Conservation (phyloP, 2,113 vertebrate species). For the Myotis lucifugus region DNA sequence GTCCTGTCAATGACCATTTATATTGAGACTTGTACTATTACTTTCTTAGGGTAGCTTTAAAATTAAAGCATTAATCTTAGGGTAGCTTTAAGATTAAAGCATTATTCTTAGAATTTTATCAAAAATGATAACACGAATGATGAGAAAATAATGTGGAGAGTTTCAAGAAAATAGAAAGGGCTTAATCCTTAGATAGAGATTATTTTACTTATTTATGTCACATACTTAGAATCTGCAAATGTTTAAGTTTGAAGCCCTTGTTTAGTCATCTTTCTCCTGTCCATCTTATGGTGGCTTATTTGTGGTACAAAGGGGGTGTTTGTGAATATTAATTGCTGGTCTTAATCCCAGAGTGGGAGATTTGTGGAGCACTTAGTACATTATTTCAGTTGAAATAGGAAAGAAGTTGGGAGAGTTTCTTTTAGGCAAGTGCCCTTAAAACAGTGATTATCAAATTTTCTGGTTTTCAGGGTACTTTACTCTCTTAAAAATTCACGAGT, state of each 20-base stretch:
- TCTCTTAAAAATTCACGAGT: background rate
- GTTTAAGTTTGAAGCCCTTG: background rate
- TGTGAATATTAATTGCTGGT: background rate
- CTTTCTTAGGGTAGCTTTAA: background rate
- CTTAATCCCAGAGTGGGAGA: background rate
- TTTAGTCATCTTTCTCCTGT: background rate
- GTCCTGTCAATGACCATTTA: background rate
- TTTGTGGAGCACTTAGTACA: background rate
- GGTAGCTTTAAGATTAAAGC: background rate
- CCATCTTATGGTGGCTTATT: background rate
- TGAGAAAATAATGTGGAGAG: background rate
- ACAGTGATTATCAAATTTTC: background rate
- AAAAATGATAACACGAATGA: background rate
- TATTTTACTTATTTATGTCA: background rate
- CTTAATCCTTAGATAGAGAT: background rate
- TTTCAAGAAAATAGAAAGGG: background rate
- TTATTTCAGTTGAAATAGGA: conserved; percentile 21
- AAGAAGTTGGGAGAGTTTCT: background rate
- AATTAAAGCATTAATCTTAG: background rate
- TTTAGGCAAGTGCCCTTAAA: background rate
- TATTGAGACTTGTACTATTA: background rate
- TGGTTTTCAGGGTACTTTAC: background rate
- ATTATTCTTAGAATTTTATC: background rate
- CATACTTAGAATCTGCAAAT: background rate
- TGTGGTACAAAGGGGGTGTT: background rate